Conservation (phyloP, 35 echinoderm and acorn worm species). For the Lytechinus variegatus region DNA sequence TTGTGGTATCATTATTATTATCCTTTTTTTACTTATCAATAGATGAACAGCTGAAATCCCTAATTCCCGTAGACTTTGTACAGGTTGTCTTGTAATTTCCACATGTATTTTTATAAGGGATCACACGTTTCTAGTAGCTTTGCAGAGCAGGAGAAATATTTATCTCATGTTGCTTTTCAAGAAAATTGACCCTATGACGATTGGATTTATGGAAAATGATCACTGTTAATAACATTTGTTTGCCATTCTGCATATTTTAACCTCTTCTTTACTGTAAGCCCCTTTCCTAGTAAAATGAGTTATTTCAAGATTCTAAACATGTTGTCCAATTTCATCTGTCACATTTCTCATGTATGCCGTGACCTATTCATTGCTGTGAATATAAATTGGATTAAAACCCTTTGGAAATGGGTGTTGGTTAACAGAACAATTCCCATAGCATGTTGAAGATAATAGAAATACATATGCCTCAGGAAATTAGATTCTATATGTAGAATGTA, state of each 20-base stretch:
- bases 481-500: not conserved
- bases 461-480: not conserved
- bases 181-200: too few species aligned
- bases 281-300: not conserved
- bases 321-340: not conserved
- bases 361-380: not conserved
- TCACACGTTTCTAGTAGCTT: too few species aligned
- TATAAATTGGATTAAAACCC: constrained; percentile 14
- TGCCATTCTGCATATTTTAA: not conserved
- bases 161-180: too few species aligned
- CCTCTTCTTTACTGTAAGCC: not conserved
- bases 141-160: too few species aligned
- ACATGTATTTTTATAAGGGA: too few species aligned
- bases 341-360: not conserved
- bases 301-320: not conserved
- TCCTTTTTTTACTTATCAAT: too few species aligned
- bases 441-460: not conserved
- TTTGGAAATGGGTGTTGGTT: not conserved
- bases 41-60: too few species aligned
- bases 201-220: too few species aligned
- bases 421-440: not conserved
- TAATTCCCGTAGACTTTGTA: too few species aligned
- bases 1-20: too few species aligned
- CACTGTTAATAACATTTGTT: too few species aligned
- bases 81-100: too few species aligned